Evolutionary conservation across 2,113 vertebrate species (phyloP).

Genomic region (Mesembrinibis cayennensis): DNA sequence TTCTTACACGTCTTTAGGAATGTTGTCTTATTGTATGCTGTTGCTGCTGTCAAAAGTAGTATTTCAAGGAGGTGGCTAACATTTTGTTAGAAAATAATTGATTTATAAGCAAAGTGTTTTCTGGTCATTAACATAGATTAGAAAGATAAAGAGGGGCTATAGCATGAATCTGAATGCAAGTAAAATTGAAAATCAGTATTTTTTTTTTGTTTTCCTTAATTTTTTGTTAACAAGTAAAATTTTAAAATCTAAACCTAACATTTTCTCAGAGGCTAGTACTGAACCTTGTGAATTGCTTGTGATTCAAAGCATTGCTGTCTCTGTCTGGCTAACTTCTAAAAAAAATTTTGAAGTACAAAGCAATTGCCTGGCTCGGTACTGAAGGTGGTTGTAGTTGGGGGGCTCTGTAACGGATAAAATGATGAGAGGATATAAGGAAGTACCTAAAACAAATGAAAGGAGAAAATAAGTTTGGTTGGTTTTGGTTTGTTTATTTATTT

Average conservation of each 20-base stretch:
- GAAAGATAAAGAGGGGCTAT: neutral
- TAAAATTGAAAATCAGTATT: neutral
- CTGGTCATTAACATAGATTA: neutral
- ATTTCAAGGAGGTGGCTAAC: neutral
- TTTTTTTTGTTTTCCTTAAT: neutral
- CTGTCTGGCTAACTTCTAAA: neutral
- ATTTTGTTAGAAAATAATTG: neutral
- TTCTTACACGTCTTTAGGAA: rapidly evolving
- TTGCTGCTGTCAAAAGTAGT: neutral
- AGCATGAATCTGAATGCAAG: neutral
- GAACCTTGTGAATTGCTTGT: neutral
- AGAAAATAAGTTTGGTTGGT: neutral
- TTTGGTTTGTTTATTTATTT: neutral
- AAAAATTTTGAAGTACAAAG: neutral
- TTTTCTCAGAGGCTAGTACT: neutral
- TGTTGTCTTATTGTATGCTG: neutral
- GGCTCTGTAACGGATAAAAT: neutral
- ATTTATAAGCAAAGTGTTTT: neutral
- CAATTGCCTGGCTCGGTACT: neutral
- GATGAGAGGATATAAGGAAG: neutral
- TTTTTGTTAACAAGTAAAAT: neutral
- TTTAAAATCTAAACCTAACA: neutral
- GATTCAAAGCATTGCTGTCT: neutral
- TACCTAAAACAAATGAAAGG: neutral
- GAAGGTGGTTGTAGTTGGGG: neutral